phyloP scores from a whole-genome alignment of 2,797 vertebrate genomes.

The Pantherophis vulpinus region DNA sequence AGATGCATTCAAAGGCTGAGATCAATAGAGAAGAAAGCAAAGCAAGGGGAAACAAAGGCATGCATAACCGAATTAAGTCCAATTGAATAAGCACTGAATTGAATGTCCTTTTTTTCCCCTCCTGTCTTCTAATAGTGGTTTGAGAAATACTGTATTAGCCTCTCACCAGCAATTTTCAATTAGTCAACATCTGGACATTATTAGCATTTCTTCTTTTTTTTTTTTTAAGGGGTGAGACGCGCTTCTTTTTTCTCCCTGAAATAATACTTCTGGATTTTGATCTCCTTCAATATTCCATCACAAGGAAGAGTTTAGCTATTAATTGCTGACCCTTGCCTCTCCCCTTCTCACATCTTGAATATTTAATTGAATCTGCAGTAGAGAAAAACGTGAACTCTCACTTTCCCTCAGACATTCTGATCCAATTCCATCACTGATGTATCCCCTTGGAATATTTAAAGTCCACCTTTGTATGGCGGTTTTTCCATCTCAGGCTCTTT shows the following conservation, averaged over 20 bases:
- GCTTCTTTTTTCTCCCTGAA: neutral
- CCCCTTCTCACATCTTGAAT: conserved; percentile 8
- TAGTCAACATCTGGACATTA: neutral
- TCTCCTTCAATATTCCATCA: neutral
- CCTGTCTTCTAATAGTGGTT: neutral
- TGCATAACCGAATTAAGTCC: neutral
- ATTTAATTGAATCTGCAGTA: conserved; percentile 19
- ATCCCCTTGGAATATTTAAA: neutral
- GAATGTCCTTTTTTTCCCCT: neutral
- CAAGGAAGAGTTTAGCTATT: neutral
- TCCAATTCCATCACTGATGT: neutral
- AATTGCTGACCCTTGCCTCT: neutral
- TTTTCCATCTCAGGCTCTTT: neutral
- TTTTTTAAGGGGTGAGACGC: neutral
- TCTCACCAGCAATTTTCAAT: neutral
- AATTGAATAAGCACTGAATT: neutral
- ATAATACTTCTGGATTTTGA: neutral
- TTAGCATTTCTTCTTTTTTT: neutral
- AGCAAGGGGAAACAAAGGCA: neutral
- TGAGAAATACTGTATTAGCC: neutral
- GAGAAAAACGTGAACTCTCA: neutral
- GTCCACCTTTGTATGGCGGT: neutral
- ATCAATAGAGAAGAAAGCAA: neutral
- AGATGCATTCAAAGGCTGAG: neutral
- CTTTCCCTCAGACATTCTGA: neutral